Conservation (phyloP, 2,797 vertebrate species). For the Megalops cyprinoides region DNA sequence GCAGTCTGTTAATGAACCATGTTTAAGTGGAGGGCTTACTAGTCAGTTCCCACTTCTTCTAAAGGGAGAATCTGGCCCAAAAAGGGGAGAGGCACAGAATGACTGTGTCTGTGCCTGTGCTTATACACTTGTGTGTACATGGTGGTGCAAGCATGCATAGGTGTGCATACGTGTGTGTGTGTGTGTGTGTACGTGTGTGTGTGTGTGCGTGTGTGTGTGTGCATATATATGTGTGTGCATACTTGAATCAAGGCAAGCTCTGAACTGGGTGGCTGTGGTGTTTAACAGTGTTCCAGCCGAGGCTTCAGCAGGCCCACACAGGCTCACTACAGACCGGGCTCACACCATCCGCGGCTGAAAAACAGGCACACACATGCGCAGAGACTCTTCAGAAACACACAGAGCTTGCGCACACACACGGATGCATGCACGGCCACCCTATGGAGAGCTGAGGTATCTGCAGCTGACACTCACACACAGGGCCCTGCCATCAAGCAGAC, state of each 20-base stretch:
- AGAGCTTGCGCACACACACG: constrained; percentile 20
- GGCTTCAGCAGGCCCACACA: constrained; percentile 44
- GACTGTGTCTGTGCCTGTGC: neutral
- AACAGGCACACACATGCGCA: constrained; percentile 20
- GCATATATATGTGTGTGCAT: constrained; percentile 13
- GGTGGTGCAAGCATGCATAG: neutral
- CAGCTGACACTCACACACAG: constrained; percentile 10
- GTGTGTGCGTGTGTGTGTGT: neutral
- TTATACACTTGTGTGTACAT: neutral
- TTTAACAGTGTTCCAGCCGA: constrained; percentile 46
- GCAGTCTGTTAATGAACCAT: too few relatives aligned
- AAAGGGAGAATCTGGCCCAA: too few relatives aligned
- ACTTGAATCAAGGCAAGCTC: constrained; percentile 1
- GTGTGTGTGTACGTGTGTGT: neutral
- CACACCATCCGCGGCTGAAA: constrained; percentile 11
- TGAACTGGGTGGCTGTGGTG: constrained; percentile 41
- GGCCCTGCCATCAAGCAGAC: too few relatives aligned
- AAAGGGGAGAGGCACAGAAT: too few relatives aligned
- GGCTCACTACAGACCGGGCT: constrained; percentile 38
- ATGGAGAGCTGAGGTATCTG: too few relatives aligned
- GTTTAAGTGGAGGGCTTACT: neutral
- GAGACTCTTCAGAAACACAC: constrained; percentile 10
- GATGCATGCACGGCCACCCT: too few relatives aligned
- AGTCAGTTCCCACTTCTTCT: too few relatives aligned
- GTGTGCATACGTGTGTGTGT: constrained; percentile 8